Base-by-base conservation (phyloP, 2,797 vertebrate genomes). In the Spinibarbus caldwelli region DNA sequence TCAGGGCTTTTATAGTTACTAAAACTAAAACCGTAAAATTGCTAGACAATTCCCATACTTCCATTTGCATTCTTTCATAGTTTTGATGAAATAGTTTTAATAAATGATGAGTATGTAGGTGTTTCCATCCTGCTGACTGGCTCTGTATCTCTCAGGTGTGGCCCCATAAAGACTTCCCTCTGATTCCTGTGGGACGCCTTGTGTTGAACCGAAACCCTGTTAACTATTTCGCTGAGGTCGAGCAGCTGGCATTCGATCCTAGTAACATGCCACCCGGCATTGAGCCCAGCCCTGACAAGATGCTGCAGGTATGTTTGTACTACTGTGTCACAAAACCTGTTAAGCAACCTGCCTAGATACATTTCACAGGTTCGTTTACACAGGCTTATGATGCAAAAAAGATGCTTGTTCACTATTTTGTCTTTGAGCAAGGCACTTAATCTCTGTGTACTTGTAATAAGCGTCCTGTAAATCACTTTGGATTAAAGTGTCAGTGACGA, bases 261-360 rank as follows among this genome's bases (percentile, higher is more conserved):
- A 98, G 97, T 92, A 99, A 98, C 96, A 99, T 99, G 97, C 97
- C 97, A 0, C 97, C 97, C 0, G 98, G 98, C 62, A 96, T 99
- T 0, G 98, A 99, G 89, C 90, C 98, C 2, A 99, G 98, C 89
- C 98, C 98, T 0, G 98, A 99, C 92, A 99, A 99, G 93, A 98
- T 99, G 98, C 94, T 99, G 86, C 98, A 99, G 97, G 98, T 99
- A 71, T 0, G 21, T 38, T 34, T 31, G 12, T 8, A 41, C 34
- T 26, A 29, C 8, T 29, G 6, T 41, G 0, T 34, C 11, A 11
- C 43, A 68, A 29, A 45, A 43, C 2, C 52, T 34, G 29, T 3
- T 5, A 6, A 23, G 41, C 23, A 45, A 12, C 17, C 34, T 6
- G 62, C 12, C 52, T 12, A 75, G 36, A 45, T 38, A 14, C 64